A percentile compares a stretch with the other conserved stretches of the same genome.
Evolutionary conservation across 1,140 invertebrate genomes (phyloP).

Genomic region (Drosophila equinoxialis): DNA sequence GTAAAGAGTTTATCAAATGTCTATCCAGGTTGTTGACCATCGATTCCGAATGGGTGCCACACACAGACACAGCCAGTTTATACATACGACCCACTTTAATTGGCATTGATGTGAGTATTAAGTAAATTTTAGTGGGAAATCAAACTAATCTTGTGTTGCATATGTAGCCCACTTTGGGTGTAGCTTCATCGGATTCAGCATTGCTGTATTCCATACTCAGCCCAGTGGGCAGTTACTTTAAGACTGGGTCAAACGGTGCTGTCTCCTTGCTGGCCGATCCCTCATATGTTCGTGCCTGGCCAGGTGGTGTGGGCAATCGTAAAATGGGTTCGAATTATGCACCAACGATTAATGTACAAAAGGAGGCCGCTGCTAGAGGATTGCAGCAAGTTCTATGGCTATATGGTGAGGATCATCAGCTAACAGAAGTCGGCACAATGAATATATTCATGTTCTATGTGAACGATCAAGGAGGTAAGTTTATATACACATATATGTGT

Average conservation of each 20-base stretch:
- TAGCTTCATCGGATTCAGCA: conserved; percentile 91
- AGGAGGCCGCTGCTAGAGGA: conserved; percentile 90
- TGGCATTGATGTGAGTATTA: conserved; percentile 93
- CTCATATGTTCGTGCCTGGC: conserved; percentile 90
- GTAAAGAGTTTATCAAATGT: conserved; percentile 93
- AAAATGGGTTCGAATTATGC: conserved; percentile 98
- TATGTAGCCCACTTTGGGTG: conserved; percentile 95
- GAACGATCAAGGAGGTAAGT: conserved; percentile 94
- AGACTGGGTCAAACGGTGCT: conserved; percentile 86
- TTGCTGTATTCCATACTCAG: conserved; percentile 95
- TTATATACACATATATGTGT: conserved; percentile 4
- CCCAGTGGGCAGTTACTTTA: conserved; percentile 97
- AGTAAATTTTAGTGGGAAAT: conserved; percentile 35
- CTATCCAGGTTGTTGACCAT: conserved; percentile 93
- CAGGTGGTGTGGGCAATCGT: conserved; percentile 95
- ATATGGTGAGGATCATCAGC: conserved; percentile 95
- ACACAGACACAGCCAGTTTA: conserved; percentile 93
- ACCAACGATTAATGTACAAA: conserved; percentile 92
- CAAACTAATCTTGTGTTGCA: conserved; percentile 8
- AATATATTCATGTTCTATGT: conserved; percentile 96
- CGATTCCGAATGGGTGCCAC: conserved; percentile 99
- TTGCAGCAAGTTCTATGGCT: conserved; percentile 99
- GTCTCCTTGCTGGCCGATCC: conserved; percentile 87
- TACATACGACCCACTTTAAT: conserved; percentile 99
- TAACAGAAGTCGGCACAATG: conserved; percentile 99